Conservation (phyloP, 35 echinoderm and acorn worm genomes). For the Ptychodera flava region DNA sequence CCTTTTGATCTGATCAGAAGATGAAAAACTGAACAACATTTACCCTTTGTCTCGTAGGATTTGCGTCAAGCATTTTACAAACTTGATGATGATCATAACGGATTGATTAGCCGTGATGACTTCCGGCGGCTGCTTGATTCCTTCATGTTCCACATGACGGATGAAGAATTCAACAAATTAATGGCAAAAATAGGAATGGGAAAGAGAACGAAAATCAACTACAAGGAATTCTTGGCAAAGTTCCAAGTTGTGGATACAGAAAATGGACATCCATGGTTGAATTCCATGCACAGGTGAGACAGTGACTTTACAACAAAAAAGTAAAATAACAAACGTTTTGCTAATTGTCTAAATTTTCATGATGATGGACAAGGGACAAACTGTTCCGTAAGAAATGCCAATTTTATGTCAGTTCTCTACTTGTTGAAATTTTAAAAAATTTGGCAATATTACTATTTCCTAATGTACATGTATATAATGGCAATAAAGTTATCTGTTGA, state of each 20-base stretch:
- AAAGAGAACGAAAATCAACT: constrained; percentile 73
- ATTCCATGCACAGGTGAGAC: constrained; percentile 89
- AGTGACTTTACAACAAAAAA: too few relatives aligned
- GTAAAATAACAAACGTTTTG: too few relatives aligned
- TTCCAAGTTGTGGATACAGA: constrained; percentile 70
- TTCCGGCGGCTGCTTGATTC: constrained; percentile 73
- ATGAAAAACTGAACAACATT: too few relatives aligned
- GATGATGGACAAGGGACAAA: too few relatives aligned
- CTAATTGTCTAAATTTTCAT: too few relatives aligned
- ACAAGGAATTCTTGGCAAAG: constrained; percentile 71
- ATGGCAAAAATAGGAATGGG: constrained; percentile 65
- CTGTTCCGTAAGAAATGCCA: too few relatives aligned
- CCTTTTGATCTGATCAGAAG: too few relatives aligned
- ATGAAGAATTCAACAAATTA: constrained; percentile 80
- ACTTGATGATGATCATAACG: constrained; percentile 93
- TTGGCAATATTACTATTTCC: too few relatives aligned
- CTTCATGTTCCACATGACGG: constrained; percentile 76
- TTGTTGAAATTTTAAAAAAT: too few relatives aligned
- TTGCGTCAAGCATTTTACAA: constrained; percentile 83
- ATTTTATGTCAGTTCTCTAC: too few relatives aligned
- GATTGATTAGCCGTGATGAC: constrained; percentile 61
- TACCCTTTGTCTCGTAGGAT: constrained; percentile 40
- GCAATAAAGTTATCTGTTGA: too few relatives aligned
- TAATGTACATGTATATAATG: too few relatives aligned
- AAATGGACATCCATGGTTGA: constrained; percentile 82